Percentiles rank a stretch among this genome's conserved stretches.
phyloP scores from a whole-genome alignment of 2,113 vertebrate species.

The Riparia riparia region DNA sequence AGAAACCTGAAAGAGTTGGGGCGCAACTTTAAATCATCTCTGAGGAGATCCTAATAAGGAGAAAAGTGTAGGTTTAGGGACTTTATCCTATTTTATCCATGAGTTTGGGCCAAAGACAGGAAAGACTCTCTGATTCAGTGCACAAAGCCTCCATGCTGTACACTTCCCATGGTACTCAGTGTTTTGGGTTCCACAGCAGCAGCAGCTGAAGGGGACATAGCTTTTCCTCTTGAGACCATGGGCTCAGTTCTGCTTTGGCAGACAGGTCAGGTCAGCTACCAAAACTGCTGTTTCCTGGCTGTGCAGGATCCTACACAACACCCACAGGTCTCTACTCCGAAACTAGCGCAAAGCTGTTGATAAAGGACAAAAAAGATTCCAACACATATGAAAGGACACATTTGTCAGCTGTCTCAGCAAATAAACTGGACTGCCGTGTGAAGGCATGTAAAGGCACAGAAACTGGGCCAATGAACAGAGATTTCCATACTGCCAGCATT shows the following conservation, averaged over 20 bases:
- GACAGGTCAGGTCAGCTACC: background rate
- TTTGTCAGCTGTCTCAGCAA: background rate
- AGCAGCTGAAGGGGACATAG: background rate
- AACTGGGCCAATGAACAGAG: background rate
- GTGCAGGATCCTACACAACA: fast-evolving
- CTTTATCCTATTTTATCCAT: background rate
- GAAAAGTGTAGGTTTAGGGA: background rate
- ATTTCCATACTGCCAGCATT: background rate
- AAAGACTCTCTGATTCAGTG: background rate
- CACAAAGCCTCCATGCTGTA: background rate
- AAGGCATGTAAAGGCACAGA: background rate
- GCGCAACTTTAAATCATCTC: background rate
- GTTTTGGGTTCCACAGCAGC: background rate
- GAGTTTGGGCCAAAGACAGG: background rate
- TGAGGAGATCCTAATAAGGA: background rate
- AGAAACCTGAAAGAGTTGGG: background rate
- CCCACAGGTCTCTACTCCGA: background rate
- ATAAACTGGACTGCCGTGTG: background rate
- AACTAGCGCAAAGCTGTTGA: background rate
- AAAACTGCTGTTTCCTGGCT: background rate
- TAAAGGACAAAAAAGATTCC: background rate
- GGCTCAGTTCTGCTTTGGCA: background rate
- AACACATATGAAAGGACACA: background rate
- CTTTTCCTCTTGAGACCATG: background rate
- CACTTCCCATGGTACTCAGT: background rate